A percentile compares a stretch with the other conserved stretches of the same genome.
Conservation (phyloP, 2,797 vertebrate species). For the Falco biarmicus region DNA sequence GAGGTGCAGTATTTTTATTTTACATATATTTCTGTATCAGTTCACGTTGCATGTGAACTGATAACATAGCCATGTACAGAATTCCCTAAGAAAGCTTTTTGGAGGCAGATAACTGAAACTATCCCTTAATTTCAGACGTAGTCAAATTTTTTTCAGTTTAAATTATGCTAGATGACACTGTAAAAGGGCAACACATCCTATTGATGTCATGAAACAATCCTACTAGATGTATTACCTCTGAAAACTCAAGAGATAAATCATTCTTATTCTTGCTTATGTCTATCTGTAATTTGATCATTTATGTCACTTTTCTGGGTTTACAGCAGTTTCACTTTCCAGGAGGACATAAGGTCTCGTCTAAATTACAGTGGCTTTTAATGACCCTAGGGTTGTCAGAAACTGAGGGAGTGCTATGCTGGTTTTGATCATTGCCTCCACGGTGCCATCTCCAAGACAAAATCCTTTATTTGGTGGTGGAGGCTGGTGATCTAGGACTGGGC, state of each 20-base stretch:
- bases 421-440: background rate
- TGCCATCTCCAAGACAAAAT: background rate
- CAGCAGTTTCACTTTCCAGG: background rate
- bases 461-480: background rate
- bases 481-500: background rate
- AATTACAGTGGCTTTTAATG: background rate
- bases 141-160: accelerated
- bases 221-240: background rate
- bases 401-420: background rate
- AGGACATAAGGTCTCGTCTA: background rate
- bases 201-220: background rate
- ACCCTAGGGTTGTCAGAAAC: background rate
- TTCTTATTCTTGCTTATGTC: background rate
- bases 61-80: background rate
- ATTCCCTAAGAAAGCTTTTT: background rate
- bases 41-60: background rate
- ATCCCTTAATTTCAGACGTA: background rate
- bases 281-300: background rate
- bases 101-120: background rate
- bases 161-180: background rate
- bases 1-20: background rate
- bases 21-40: background rate
- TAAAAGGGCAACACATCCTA: background rate
- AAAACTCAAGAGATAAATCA: background rate
- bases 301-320: background rate